Base-by-base conservation (phyloP, 2,888 invertebrate genomes). In the Amphimallon solstitiale region DNA sequence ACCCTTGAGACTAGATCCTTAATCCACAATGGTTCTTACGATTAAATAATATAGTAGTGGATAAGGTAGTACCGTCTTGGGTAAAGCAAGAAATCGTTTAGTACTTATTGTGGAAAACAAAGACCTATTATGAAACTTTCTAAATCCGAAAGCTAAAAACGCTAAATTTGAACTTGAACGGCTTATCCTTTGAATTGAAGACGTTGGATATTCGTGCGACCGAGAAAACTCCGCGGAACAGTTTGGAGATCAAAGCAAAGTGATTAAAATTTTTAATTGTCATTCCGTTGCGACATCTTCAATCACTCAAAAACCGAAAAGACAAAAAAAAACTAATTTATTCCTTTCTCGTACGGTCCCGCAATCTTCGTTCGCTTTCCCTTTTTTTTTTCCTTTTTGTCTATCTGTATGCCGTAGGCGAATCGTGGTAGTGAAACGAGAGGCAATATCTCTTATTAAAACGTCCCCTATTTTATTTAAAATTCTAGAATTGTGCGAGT, bases 261-360 rank as follows among this genome's bases (percentile, higher is more conserved):
- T 60, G 72, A 72, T 74, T 72, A 74, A 73, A 75, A 73, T 73
- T 74, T 76, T 76, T 75, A 76, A 76, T 76, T 76, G 76, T 76
- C 75, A 75, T 75, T 75, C 76, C 72, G 72, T 3, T 3, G 70
- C 68, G 68, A 70, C 72, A 70, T 72, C 73, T 71, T 71, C 72
- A 74, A 75, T 75, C 74, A 73, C 72, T 73, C 75, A 72, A 59
- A 64, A 59, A 67, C 60, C 64, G 68, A 68, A 70, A 59, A 59
- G 56, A 59, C 56, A 59, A 59, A 70, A 71, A 72, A 74, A 72
- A 68, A 62, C 67, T 68, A 75, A 75, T 73, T 75, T 72, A 66
- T 73, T 67, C 65, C 65, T 43, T 59, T 59, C 29, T 23, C 56
- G 43, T 43, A n/a, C n/a, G n/a, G n/a, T n/a, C n/a, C 65, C 63